Conservation (phyloP, 2,113 vertebrate species). For the Engraulis encrasicolus region DNA sequence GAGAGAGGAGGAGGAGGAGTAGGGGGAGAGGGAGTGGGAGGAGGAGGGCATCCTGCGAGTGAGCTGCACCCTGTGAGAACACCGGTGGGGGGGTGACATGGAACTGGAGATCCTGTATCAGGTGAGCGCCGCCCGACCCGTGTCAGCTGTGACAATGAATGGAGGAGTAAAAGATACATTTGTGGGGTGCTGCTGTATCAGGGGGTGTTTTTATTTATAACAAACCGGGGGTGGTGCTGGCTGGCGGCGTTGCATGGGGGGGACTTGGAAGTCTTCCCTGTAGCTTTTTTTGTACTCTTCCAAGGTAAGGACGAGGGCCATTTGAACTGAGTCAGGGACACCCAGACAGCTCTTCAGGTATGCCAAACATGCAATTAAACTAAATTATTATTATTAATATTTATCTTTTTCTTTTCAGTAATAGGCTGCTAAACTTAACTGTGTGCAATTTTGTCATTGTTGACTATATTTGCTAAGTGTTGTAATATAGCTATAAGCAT, state of each 20-base stretch:
- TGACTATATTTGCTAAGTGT: background rate
- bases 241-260: no score
- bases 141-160: slow-evolving; percentile 15
- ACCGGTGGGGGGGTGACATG: background rate
- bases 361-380: background rate
- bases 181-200: background rate
- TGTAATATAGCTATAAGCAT: background rate
- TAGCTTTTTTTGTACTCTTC: background rate
- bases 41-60: background rate
- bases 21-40: background rate
- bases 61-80: slow-evolving; percentile 18
- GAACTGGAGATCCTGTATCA: slow-evolving; percentile 21
- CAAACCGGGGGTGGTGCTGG: background rate
- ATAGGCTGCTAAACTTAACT: background rate
- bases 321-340: slow-evolving; percentile 5
- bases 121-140: slow-evolving; percentile 11
- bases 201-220: background rate
- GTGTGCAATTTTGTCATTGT: background rate
- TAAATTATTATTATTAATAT: no score
- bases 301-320: background rate
- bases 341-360: background rate
- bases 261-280: background rate
- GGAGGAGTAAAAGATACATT: slow-evolving; percentile 18
- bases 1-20: background rate
- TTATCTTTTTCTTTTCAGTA: background rate